A percentile compares a stretch with the other conserved stretches of the same genome.
phyloP scores from a whole-genome alignment of 2,113 vertebrate genomes.

The Platycercus adscitus region DNA sequence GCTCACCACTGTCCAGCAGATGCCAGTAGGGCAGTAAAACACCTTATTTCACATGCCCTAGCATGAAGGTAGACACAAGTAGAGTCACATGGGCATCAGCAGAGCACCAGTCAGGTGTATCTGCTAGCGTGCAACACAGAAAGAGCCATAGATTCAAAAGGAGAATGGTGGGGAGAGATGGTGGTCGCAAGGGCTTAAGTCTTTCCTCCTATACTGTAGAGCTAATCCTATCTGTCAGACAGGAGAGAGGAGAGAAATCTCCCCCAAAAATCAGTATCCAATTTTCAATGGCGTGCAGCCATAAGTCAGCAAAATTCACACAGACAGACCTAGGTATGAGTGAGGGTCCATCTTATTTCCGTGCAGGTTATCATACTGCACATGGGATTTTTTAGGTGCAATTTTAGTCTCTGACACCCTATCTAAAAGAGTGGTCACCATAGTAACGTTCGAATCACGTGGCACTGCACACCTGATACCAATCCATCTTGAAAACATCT shows the following conservation, averaged over 20 bases:
- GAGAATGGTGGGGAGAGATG: background rate
- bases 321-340: background rate
- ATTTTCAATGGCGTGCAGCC: background rate
- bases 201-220: background rate
- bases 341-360: background rate
- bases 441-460: conserved; percentile 28
- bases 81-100: background rate
- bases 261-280: background rate
- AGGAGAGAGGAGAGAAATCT: background rate
- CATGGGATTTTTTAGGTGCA: background rate
- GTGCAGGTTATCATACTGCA: background rate
- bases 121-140: background rate
- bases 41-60: background rate
- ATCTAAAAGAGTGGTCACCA: conserved; percentile 39
- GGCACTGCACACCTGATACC: conserved; percentile 14
- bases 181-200: background rate
- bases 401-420: conserved; percentile 32
- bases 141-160: background rate
- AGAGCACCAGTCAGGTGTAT: fast-evolving
- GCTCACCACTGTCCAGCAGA: background rate
- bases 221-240: background rate
- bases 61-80: background rate
- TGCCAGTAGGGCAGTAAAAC: background rate
- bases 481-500: conserved; percentile 41
- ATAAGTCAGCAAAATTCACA: background rate